Percentiles rank a stretch among this genome's conserved stretches.
Conservation (phyloP, 2,113 vertebrate species). For the Recurvirostra avosetta region DNA sequence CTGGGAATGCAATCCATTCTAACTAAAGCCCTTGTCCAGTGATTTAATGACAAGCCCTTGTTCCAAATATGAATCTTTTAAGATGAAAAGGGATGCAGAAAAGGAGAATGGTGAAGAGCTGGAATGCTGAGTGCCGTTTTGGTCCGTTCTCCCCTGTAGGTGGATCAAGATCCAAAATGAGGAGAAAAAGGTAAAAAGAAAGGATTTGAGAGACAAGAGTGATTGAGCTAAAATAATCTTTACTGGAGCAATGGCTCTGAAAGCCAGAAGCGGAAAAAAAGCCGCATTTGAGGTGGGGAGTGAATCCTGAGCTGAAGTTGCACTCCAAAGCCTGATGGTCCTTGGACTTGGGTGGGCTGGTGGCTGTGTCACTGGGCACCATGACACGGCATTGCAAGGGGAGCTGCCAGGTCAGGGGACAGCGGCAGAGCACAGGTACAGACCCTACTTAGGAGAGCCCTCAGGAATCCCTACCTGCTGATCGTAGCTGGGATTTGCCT, state of each 20-base stretch:
- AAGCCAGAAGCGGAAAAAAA: neutral
- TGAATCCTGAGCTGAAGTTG: neutral
- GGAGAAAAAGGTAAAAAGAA: neutral
- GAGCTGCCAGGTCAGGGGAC: neutral
- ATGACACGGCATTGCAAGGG: fast-evolving
- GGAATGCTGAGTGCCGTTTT: neutral
- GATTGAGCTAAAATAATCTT: neutral
- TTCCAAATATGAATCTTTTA: neutral
- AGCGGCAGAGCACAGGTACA: neutral
- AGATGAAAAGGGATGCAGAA: neutral
- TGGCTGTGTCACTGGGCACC: neutral
- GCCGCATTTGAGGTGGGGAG: neutral
- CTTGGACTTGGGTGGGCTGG: neutral
- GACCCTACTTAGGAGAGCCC: neutral
- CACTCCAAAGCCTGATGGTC: neutral
- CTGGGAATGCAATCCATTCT: neutral
- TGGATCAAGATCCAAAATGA: neutral
- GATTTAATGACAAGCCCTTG: neutral
- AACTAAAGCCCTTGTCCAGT: neutral
- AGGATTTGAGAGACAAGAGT: neutral
- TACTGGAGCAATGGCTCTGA: neutral
- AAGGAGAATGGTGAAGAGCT: neutral
- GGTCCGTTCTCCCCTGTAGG: fast-evolving
- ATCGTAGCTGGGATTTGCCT: neutral
- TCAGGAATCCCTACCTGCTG: neutral